Percentiles rank a stretch among this genome's conserved stretches.
Conservation (phyloP, 2,797 vertebrate genomes). For the Cheirogaleus major region DNA sequence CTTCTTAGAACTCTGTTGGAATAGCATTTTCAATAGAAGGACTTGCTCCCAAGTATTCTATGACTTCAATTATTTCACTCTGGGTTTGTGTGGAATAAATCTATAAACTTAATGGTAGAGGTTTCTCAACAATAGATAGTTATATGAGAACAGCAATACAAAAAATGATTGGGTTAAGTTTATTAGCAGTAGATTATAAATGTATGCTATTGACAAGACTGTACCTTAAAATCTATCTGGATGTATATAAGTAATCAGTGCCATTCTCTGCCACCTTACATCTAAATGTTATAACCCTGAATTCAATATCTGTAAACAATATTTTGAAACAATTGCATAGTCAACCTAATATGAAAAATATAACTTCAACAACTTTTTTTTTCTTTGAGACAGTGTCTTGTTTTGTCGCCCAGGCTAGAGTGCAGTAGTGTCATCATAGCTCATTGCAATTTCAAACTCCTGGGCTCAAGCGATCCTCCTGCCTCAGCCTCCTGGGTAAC, state of each 20-base stretch:
- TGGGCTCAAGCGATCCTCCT: background rate
- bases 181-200: background rate
- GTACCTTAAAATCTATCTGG: background rate
- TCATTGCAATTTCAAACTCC: background rate
- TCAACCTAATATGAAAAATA: background rate
- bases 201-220: background rate
- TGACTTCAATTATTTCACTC: background rate
- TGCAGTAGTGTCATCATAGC: background rate
- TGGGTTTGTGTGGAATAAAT: background rate
- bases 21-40: background rate
- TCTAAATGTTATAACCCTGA: background rate
- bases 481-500: background rate
- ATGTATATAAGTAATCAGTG: background rate
- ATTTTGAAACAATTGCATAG: background rate
- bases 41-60: background rate
- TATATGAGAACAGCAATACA: background rate
- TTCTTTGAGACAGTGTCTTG: background rate
- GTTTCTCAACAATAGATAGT: background rate
- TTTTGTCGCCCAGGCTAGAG: background rate
- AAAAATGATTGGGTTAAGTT: background rate
- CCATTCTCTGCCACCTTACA: background rate
- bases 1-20: background rate
- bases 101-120: background rate
- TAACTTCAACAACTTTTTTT: background rate
- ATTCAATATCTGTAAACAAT: background rate